phyloP scores from a whole-genome alignment of 2,888 invertebrate species.

The Acleris laterana region DNA sequence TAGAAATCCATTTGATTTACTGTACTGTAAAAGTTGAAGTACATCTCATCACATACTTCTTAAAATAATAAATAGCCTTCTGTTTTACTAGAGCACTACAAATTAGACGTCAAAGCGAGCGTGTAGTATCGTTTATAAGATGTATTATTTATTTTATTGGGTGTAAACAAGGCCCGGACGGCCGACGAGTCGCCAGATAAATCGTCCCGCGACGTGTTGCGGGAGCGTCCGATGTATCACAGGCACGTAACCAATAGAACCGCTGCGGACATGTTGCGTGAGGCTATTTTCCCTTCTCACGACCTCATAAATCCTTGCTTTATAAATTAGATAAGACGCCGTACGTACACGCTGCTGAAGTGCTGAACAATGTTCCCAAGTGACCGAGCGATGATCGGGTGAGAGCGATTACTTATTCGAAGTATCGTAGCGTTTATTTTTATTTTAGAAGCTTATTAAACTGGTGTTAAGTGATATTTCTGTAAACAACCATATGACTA shows the following conservation, averaged over 20 bases:
- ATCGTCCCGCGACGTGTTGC: constrained; percentile 63
- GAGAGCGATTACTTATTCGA: too few species aligned
- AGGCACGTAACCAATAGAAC: constrained; percentile 70
- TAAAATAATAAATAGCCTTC: too few species aligned
- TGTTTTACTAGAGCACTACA: too few species aligned
- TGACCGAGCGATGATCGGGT: constrained; percentile 13
- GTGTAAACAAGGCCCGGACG: constrained; percentile 52
- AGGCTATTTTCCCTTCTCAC: constrained; percentile 64
- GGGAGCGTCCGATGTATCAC: constrained; percentile 65
- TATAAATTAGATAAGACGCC: constrained; percentile 73
- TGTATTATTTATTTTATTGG: constrained; percentile 55
- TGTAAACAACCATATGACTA: too few species aligned
- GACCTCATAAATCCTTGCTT: constrained; percentile 69
- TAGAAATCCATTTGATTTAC: too few species aligned
- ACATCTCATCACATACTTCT: too few species aligned
- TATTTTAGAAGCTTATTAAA: too few species aligned
- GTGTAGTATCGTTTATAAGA: constrained; percentile 15
- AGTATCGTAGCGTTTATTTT: too few species aligned
- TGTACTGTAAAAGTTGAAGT: too few species aligned
- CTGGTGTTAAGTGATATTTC: too few species aligned
- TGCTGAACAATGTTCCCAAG: constrained; percentile 31
- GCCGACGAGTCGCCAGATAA: constrained; percentile 62
- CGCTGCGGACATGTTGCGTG: constrained; percentile 67
- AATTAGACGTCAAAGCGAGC: not conserved
- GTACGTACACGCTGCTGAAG: constrained; percentile 36